phyloP scores from a whole-genome alignment of 2,888 invertebrate genomes.

The Timema podura region DNA sequence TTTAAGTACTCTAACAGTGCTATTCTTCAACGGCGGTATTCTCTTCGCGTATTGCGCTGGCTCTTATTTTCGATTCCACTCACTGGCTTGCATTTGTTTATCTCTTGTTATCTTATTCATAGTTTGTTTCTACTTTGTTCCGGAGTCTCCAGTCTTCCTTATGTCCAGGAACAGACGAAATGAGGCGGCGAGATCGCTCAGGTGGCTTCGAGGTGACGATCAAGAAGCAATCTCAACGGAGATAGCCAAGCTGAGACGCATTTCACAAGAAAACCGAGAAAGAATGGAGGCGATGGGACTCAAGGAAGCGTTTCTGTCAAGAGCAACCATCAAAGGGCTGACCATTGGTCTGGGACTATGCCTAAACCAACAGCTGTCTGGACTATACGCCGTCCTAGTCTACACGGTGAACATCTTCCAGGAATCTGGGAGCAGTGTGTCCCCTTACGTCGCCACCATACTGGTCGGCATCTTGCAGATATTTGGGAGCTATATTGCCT shows the following conservation, averaged over 20 bases:
- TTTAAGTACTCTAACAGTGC: slow-evolving; percentile 55
- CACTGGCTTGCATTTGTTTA: slow-evolving; percentile 51
- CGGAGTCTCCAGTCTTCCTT: slow-evolving; percentile 57
- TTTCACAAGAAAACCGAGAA: slow-evolving; percentile 38
- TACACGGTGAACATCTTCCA: slow-evolving; percentile 40
- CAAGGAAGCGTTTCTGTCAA: neutral
- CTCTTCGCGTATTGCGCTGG: slow-evolving; percentile 34
- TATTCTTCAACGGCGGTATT: slow-evolving; percentile 49
- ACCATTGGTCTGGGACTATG: slow-evolving; percentile 44
- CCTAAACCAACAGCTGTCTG: slow-evolving; percentile 46
- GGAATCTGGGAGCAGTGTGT: slow-evolving; percentile 37
- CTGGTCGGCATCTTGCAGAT: slow-evolving; percentile 46
- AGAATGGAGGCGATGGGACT: slow-evolving; percentile 36
- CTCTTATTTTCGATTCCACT: slow-evolving; percentile 43
- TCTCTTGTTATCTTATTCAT: slow-evolving; percentile 49
- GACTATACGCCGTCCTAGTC: slow-evolving; percentile 46
- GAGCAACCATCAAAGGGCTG: slow-evolving; percentile 35
- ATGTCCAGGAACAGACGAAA: slow-evolving; percentile 45
- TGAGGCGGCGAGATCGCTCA: slow-evolving; percentile 45
- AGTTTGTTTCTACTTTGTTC: slow-evolving; percentile 48
- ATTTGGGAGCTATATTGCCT: slow-evolving; percentile 36
- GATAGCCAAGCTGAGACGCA: slow-evolving; percentile 31
- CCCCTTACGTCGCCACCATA: slow-evolving; percentile 42
- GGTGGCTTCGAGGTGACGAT: slow-evolving; percentile 36
- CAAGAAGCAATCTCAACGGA: slow-evolving; percentile 39